These are phyloP conservation scores for Galaxea fascicularis DNA, from an alignment of 92 coral and sea anemone species.

Conservation along the genomic window DNA sequence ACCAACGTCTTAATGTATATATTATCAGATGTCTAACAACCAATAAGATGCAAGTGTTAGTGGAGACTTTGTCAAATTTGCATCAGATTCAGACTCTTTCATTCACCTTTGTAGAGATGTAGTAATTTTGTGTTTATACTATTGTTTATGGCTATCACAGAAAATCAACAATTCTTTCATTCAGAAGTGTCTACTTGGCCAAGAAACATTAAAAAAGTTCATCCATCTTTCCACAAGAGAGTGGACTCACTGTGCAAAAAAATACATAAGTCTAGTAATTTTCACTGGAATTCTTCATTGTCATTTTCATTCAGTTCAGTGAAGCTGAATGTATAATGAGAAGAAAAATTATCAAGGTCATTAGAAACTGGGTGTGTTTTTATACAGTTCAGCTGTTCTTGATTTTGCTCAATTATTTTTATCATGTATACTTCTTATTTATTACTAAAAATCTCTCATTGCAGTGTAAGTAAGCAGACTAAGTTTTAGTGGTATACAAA, in stretches of 20 bases:
- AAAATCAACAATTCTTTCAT: slow-evolving; percentile 29
- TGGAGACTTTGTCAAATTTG: slow-evolving; percentile 37
- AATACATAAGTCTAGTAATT: neutral
- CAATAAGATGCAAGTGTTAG: slow-evolving; percentile 11
- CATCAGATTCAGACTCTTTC: slow-evolving; percentile 40
- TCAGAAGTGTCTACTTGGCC: neutral
- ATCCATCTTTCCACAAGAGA: neutral
- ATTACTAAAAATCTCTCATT: slow-evolving; percentile 19
- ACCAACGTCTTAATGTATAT: neutral
- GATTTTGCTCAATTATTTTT: slow-evolving; percentile 34
- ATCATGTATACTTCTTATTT: slow-evolving; percentile 17
- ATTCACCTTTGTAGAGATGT: slow-evolving; percentile 30
- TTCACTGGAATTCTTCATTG: neutral
- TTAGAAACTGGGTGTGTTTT: neutral
- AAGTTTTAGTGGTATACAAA: neutral
- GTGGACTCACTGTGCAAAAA: neutral
- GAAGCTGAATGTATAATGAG: slow-evolving; percentile 5
- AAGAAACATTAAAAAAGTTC: slow-evolving; percentile 5
- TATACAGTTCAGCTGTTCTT: slow-evolving; percentile 14
- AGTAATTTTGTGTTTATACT: slow-evolving; percentile 22
- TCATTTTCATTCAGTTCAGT: neutral
- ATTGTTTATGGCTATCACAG: neutral
- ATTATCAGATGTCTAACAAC: slow-evolving; percentile 2
- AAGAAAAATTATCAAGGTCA: neutral
- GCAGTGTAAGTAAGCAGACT: neutral